These are phyloP conservation scores for Trisateles emortualis DNA, from an alignment of 2,888 invertebrate species.

Conservation along the genomic window DNA sequence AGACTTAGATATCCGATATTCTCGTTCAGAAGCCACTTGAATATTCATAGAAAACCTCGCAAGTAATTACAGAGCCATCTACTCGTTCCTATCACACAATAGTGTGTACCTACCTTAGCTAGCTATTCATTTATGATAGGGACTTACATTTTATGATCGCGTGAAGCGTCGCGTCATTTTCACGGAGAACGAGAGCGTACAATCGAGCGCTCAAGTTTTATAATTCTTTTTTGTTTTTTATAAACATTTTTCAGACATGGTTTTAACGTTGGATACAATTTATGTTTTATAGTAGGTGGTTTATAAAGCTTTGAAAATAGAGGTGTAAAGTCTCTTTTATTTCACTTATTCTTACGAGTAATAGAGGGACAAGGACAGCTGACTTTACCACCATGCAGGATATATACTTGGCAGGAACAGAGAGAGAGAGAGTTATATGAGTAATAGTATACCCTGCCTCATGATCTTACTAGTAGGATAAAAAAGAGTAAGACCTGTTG, in stretches of 20 bases:
- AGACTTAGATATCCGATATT: neutral
- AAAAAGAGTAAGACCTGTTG: too few relatives aligned
- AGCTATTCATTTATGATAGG: conserved; percentile 17
- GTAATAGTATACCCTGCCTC: too few relatives aligned
- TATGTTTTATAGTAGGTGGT: too few relatives aligned
- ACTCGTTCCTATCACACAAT: neutral
- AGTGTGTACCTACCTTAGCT: neutral
- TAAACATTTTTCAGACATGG: neutral
- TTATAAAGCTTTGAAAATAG: too few relatives aligned
- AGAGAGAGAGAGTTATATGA: too few relatives aligned
- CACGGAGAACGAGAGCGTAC: conserved; percentile 44
- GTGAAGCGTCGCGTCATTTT: conserved; percentile 65
- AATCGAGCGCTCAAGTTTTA: conserved; percentile 16
- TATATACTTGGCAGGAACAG: too few relatives aligned
- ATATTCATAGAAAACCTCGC: neutral
- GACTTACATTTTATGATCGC: conserved; percentile 58
- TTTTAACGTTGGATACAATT: neutral
- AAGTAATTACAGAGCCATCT: neutral
- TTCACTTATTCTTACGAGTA: too few relatives aligned
- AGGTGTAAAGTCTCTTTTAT: too few relatives aligned
- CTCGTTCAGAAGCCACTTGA: neutral
- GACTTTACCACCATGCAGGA: too few relatives aligned
- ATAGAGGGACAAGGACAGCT: too few relatives aligned
- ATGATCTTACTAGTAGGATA: too few relatives aligned
- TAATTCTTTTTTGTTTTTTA: neutral